Base-by-base conservation (phyloP, 1,140 invertebrate species). In the Doryteuthis pealeii region DNA sequence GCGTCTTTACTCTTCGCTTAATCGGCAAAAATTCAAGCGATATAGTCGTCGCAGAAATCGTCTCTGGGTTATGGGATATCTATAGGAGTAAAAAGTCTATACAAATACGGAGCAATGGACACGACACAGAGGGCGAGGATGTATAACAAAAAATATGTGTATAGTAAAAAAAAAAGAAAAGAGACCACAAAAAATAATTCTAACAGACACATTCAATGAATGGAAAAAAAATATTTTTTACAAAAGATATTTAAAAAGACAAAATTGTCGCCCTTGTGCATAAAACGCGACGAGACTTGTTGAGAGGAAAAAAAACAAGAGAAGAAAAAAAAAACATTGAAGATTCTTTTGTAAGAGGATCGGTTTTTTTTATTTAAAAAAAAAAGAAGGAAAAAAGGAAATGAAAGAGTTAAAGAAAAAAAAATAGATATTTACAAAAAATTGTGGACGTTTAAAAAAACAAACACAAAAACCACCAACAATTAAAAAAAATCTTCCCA, bases 1-100 rank as follows among this genome's bases (percentile, higher is more conserved):
- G 87, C 6, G 83, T 86, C 8, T 86, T 88, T 74, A 85, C 85
- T 14, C 76, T 87, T 54, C 78, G 83, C 70, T 77, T 88, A 12
- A 79, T 88, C 10, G 84, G 85, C n/a, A 87, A 86, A 74, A 88
- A 88, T 77, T 85, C 86, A 1, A 86, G 84, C 78, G 86, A 87
- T 72, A 83, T 88, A 15, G 83, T 87, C 26, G 85, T 86, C 31
- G 84, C 84, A 8, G 86, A 87, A 78, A 85, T 88, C 26, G 76
- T 88, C n/a, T 78, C 82, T 1, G 86, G 83, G 35, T 76, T 88
- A 32, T 88, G 86, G 86, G 84, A 86, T 74, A 82, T 83, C 70
- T 86, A 86, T 74, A 71, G 82, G 62, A 82, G 80, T 70, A 86
- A 86, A 76, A 86, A 86, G 73, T 81, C 81, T 58, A 83, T 84